A percentile compares a stretch with the other conserved stretches of the same genome.
Evolutionary conservation across 2,113 vertebrate genomes (phyloP).

Genomic region (Ifrita kowaldi): DNA sequence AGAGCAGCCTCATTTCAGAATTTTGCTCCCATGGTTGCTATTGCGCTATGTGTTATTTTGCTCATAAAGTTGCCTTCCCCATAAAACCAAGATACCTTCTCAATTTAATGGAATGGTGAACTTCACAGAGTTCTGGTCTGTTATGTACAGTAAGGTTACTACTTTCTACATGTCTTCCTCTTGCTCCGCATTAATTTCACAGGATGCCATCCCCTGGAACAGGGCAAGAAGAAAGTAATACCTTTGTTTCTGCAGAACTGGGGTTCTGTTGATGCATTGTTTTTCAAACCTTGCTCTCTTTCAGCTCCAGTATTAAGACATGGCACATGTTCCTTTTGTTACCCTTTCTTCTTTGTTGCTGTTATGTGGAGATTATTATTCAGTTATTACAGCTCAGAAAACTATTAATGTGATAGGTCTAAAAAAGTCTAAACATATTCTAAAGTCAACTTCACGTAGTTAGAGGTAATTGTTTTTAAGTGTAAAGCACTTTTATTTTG

Average conservation of each 20-base stretch:
- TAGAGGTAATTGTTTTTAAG: background rate
- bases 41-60: background rate
- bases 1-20: background rate
- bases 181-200: background rate
- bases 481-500: background rate
- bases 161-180: background rate
- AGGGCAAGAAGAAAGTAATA: background rate
- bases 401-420: background rate
- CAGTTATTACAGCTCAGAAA: background rate
- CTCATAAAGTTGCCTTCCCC: background rate
- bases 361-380: background rate
- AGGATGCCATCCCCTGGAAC: background rate
- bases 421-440: background rate
- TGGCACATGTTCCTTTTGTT: background rate
- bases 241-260: background rate
- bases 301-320: background rate
- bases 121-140: background rate
- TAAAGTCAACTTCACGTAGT: background rate
- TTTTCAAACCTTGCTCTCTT: background rate
- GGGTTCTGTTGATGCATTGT: background rate
- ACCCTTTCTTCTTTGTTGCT: background rate
- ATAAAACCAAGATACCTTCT: background rate
- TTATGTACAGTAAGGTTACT: background rate
- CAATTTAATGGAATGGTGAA: background rate
- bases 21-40: background rate